phyloP scores from a whole-genome alignment of 92 coral and sea anemone genomes.

The Epizoanthus scotinus region DNA sequence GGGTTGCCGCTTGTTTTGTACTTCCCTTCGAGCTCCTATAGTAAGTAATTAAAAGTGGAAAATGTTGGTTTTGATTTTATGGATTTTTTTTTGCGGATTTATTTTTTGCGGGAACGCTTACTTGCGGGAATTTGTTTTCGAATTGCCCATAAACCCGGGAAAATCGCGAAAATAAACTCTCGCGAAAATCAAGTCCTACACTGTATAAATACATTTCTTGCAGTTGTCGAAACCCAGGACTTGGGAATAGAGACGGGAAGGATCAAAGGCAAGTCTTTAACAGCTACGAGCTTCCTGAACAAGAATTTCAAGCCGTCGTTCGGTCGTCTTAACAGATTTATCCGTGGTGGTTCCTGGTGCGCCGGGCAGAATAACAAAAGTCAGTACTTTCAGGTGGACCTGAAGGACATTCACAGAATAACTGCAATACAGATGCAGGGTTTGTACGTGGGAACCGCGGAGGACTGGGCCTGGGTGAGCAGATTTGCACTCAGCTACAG shows the following conservation, averaged over 20 bases:
- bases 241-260: slow-evolving; percentile 18
- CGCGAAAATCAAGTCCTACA: too few relatives aligned
- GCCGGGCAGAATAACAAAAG: neutral
- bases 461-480: slow-evolving; percentile 18
- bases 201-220: too few relatives aligned
- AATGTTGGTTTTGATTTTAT: too few relatives aligned
- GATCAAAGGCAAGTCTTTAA: slow-evolving; percentile 24
- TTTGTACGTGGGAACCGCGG: slow-evolving; percentile 18
- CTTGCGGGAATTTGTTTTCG: too few relatives aligned
- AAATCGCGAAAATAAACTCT: too few relatives aligned
- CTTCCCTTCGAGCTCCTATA: too few relatives aligned
- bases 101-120: too few relatives aligned
- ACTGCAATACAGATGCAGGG: slow-evolving; percentile 29
- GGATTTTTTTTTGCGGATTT: too few relatives aligned
- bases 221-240: too few relatives aligned
- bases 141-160: too few relatives aligned
- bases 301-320: slow-evolving; percentile 11
- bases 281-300: slow-evolving; percentile 26
- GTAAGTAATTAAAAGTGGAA: too few relatives aligned
- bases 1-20: too few relatives aligned
- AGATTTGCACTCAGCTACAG: slow-evolving; percentile 5
- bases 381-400: slow-evolving; percentile 31
- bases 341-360: slow-evolving; percentile 36
- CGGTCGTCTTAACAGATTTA: slow-evolving; percentile 7
- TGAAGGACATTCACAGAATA: slow-evolving; percentile 5